A percentile compares a stretch with the other conserved stretches of the same genome.
Evolutionary conservation across 2,888 invertebrate species (phyloP).

Genomic region (Drosophila helvetica): DNA sequence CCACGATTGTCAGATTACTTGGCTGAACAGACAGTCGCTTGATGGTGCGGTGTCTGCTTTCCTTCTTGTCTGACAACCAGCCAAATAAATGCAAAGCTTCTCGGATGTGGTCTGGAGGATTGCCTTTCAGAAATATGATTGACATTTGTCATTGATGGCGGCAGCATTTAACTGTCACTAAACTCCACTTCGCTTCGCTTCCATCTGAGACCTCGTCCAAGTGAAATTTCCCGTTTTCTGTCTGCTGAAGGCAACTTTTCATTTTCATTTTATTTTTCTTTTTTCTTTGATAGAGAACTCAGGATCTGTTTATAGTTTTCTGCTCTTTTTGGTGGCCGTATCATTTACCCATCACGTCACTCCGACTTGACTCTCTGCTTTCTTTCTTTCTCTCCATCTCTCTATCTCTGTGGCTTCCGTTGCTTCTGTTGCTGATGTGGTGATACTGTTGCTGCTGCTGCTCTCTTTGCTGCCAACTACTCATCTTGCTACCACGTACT

Average conservation of each 20-base stretch:
- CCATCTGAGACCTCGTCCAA: slow-evolving; percentile 11
- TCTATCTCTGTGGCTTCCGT: slow-evolving; percentile 17
- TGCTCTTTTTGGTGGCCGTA: slow-evolving; percentile 51
- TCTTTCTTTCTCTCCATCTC: slow-evolving; percentile 4
- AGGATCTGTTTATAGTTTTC: slow-evolving; percentile 13
- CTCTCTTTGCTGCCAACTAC: slow-evolving; percentile 48
- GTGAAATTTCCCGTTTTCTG: slow-evolving; percentile 35
- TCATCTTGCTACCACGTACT: slow-evolving; percentile 42
- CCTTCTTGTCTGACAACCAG: slow-evolving; percentile 23
- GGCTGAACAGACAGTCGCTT: not conserved
- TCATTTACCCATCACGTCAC: slow-evolving; percentile 73
- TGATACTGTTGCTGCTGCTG: slow-evolving; percentile 19
- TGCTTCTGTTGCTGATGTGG: slow-evolving; percentile 21
- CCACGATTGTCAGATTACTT: not conserved
- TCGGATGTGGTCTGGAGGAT: slow-evolving; percentile 9
- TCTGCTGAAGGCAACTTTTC: slow-evolving; percentile 21
- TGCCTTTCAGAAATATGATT: slow-evolving; percentile 44
- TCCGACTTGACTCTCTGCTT: slow-evolving; percentile 46
- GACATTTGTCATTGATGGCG: slow-evolving; percentile 46
- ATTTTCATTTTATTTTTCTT: too few relatives aligned
- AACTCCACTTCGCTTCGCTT: not conserved
- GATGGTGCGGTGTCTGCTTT: not conserved
- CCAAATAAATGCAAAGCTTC: slow-evolving; percentile 35
- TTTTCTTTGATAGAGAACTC: slow-evolving; percentile 26
- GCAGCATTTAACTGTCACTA: slow-evolving; percentile 22